Evolutionary conservation across 1,140 invertebrate species (phyloP).

Genomic region (Pissodes strobi): DNA sequence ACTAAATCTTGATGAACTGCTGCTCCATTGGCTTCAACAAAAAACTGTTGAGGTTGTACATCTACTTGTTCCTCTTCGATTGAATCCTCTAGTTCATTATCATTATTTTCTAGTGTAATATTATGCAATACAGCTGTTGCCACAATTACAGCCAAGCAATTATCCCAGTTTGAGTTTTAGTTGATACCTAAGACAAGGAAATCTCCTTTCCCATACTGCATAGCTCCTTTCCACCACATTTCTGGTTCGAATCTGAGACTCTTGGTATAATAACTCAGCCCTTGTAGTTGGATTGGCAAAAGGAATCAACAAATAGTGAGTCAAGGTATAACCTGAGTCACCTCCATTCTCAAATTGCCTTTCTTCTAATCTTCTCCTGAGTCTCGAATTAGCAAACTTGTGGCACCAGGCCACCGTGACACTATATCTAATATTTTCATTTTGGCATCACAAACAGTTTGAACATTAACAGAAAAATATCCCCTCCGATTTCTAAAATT

Average conservation of each 20-base stretch:
- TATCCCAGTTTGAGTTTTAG: conserved; percentile 40
- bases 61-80: not conserved
- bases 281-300: not conserved
- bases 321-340: not conserved
- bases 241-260: conserved; percentile 48
- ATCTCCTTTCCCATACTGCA: conserved; percentile 49
- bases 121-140: conserved; percentile 16
- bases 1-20: not conserved
- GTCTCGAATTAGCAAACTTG: not conserved
- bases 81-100: not conserved
- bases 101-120: not conserved
- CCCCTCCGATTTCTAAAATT: too few relatives aligned
- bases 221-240: conserved; percentile 51
- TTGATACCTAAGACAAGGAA: conserved; percentile 39
- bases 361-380: not conserved
- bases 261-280: conserved; percentile 40
- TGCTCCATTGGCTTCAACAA: not conserved
- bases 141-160: too few relatives aligned
- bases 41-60: not conserved
- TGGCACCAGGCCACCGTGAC: too few relatives aligned
- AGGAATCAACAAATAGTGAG: not conserved
- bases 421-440: conserved; percentile 45
- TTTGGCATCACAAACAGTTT: conserved; percentile 46
- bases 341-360: not conserved
- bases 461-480: conserved; percentile 54